Base-by-base conservation (phyloP, 2,888 invertebrate species). In the Dryocosmus kuriphilus region DNA sequence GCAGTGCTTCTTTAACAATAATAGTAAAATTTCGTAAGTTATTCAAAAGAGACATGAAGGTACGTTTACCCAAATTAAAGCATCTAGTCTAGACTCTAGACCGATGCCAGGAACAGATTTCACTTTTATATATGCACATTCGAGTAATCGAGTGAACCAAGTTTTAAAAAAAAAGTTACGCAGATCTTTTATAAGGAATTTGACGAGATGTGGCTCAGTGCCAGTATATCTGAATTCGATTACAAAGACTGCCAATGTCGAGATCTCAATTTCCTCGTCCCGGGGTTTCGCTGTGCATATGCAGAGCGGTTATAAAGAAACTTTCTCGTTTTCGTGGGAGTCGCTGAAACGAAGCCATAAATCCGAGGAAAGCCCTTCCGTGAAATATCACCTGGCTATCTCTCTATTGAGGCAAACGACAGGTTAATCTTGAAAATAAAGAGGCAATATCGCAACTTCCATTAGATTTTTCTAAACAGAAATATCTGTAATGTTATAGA, bases 51-150 rank as follows among this genome's bases (percentile, higher is more conserved):
- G 51, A 51, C 2, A 51, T 7, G 51, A n/a, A n/a, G n/a, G 51
- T n/a, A n/a, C 9, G 8, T 51, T 51, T n/a, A 9, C 3, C n/a
- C 16, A 51, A n/a, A 65, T 41, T 65, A 65, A 65, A 65, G 24
- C 38, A 41, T 65, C 65, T 65, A 65, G 65, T 65, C 65, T 65
- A 65, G 38, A 65, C 65, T 65, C 65, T 65, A 65, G 65, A 41
- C 65, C 1, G 65, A 65, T 65, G 65, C 65, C 41, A 65, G 22
- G 38, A 65, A 22, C 63, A 65, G 65, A 65, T 65, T 65, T 41
- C 41, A 41, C 38, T 65, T 38, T 19, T 65, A 65, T 41, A 24
- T 16, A 41, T 41, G 65, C 41, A 41, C 3, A 35, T 24, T 22
- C n/a, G 61, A 61, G 38, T 9, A 35, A 38, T 22, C n/a, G 61